Evolutionary conservation across 2,888 invertebrate genomes (phyloP).

Genomic region (Andrena flavipes): DNA sequence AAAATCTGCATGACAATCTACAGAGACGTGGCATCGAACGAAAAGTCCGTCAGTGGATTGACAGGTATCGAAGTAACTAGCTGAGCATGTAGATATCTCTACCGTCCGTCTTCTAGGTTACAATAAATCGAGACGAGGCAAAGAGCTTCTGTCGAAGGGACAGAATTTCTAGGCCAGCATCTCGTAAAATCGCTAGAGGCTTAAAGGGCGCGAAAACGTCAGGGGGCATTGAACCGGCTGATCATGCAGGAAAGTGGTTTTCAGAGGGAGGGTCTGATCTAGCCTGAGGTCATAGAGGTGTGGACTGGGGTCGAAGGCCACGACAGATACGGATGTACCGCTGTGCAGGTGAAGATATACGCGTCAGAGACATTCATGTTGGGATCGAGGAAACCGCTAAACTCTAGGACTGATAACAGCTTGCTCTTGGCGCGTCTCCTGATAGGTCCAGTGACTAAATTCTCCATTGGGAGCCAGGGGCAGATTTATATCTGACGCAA

Average conservation of each 20-base stretch:
- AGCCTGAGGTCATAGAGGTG: conserved; percentile 33
- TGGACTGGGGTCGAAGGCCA: conserved; percentile 48
- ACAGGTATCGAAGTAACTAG: neutral
- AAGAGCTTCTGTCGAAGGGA: neutral
- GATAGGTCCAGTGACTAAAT: conserved; percentile 24
- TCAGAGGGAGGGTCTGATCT: conserved; percentile 15
- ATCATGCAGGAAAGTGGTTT: conserved; percentile 13
- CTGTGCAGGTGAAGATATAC: conserved; percentile 65
- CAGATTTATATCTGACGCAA: neutral
- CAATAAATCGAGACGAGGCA: conserved; percentile 21
- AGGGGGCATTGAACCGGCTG: conserved; percentile 1
- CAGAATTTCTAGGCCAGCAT: conserved; percentile 29
- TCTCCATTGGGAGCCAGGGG: conserved; percentile 22
- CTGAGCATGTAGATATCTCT: neutral
- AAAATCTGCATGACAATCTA: conserved; percentile 34
- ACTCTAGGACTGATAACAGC: conserved; percentile 63
- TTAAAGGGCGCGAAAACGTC: neutral
- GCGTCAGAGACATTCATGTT: conserved; percentile 58
- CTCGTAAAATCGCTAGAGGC: conserved; percentile 19
- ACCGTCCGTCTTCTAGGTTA: conserved; percentile 11
- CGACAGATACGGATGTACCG: conserved; percentile 64
- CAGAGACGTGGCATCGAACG: neutral
- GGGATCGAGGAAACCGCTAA: conserved; percentile 61
- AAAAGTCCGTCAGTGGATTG: neutral
- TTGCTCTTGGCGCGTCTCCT: conserved; percentile 34